Percentiles rank a stretch among this genome's conserved stretches.
These are phyloP conservation scores for Pantherophis vulpinus DNA, from an alignment of 2,797 vertebrate species.

Conservation along the genomic window DNA sequence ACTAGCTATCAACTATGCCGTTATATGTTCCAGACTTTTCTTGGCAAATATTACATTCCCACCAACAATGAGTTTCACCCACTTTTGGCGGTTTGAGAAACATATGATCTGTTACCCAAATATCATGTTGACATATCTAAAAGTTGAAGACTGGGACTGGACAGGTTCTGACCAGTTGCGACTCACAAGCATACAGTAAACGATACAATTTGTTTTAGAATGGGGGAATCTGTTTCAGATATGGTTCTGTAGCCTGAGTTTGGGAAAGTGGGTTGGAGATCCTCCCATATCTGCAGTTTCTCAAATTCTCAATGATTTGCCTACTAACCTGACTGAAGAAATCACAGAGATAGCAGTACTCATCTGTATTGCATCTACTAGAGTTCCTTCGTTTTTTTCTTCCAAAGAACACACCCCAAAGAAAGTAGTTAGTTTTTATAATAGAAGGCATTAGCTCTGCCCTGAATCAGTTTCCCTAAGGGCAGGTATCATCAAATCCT, in stretches of 20 bases:
- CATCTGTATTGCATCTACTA: no score
- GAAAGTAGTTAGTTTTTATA: not conserved
- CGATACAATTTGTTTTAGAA: not conserved
- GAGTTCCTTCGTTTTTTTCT: no score
- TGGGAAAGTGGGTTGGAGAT: not conserved
- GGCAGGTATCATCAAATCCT: not conserved
- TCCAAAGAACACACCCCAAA: not conserved
- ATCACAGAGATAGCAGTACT: not conserved
- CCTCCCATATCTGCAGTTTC: not conserved
- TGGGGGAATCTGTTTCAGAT: not conserved
- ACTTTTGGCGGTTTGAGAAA: not conserved
- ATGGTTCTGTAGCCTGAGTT: not conserved
- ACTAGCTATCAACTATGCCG: not conserved
- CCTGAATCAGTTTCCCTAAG: not conserved
- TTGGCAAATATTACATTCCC: not conserved
- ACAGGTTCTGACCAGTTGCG: not conserved
- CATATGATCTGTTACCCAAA: not conserved
- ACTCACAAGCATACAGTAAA: not conserved
- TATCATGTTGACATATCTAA: not conserved
- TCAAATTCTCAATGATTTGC: not conserved
- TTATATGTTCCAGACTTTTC: not conserved
- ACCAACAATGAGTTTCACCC: not conserved
- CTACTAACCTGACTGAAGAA: not conserved
- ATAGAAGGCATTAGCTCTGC: not conserved
- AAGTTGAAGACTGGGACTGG: not conserved